Evolutionary conservation across 2,888 invertebrate species (phyloP), one percentile per base, ranked within the genome.

Genomic region (Brachyptera putata): DNA sequence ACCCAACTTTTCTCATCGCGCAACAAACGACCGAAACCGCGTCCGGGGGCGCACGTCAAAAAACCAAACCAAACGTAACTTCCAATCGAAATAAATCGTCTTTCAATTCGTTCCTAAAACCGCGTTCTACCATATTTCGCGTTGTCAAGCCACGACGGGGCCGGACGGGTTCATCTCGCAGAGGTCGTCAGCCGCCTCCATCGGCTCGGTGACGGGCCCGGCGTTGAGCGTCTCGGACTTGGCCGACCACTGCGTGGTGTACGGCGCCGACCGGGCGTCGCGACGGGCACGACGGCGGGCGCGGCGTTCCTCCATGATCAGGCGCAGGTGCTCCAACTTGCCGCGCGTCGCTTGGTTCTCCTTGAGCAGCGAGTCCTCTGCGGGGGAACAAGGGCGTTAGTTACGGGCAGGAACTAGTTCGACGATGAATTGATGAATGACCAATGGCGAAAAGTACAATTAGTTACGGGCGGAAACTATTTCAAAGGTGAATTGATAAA

Each of bases 241-340:
- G 30, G 63, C 63, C 1, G 64, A 59, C 65, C 65, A 65, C 55
- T 64, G 63, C 9, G 63, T 57, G 56, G 61, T 49, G 67, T 75
- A 75, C 2, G 75, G 75, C 16, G 72, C 64, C 18, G 68, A 67
- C 14, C 71, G 64, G 25, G 70, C 90, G 69, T 91, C 87, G 57
- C 94, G 84, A 63, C 91, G 81, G 65, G 91, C 80, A 67, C 77
- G 75, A 48, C 82, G 74, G 43, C 79, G 75, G 37, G 77, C 87
- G 65, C 92, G 86, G 69, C 91, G 84, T 74, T 95, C 91, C 68
- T 92, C 92, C 91, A 95, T 90, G 61, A 94, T 91, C 66, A 91
- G 81, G 66, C 93, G 85, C 57, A 95, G 78, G 66, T 91, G 90
- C 70, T 92, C 89, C 74, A 95, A 82, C 75, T 95, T 95, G 67